Conservation (phyloP, 92 coral and sea anemone genomes). For the Ricordea florida region DNA sequence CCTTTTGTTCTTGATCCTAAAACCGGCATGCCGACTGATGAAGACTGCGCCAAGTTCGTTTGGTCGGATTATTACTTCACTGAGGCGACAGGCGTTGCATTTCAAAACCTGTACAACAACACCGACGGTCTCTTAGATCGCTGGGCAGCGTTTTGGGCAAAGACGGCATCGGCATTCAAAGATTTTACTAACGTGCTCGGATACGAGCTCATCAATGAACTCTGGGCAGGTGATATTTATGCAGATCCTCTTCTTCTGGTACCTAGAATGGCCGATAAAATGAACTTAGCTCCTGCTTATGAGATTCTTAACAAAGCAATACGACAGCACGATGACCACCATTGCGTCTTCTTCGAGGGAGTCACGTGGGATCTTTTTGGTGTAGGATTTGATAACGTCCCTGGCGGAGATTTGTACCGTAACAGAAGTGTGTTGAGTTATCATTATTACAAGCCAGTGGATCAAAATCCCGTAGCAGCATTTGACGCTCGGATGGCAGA, state of each 20-base stretch:
- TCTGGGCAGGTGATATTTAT: constrained; percentile 95
- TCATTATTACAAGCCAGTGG: constrained; percentile 77
- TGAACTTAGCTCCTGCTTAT: constrained; percentile 91
- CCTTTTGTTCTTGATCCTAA: constrained; percentile 81
- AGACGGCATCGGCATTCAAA: constrained; percentile 79
- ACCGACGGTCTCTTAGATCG: constrained; percentile 85
- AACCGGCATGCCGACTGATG: constrained; percentile 79
- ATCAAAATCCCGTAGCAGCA: constrained; percentile 63
- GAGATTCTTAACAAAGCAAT: constrained; percentile 84
- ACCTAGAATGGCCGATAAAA: constrained; percentile 81
- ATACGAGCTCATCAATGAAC: constrained; percentile 94
- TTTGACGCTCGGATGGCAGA: constrained; percentile 73
- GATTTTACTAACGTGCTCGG: constrained; percentile 85
- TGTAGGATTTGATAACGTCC: constrained; percentile 89
- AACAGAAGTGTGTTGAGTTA: constrained; percentile 93
- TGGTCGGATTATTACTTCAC: constrained; percentile 86
- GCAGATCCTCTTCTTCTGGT: constrained; percentile 79
- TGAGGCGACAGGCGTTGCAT: constrained; percentile 93
- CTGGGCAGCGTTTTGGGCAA: constrained; percentile 95
- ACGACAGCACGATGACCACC: constrained; percentile 77
- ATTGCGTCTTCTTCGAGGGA: constrained; percentile 92
- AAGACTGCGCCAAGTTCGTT: constrained; percentile 83
- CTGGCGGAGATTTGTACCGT: constrained; percentile 84
- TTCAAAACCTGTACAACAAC: constrained; percentile 90
- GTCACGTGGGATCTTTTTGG: constrained; percentile 97